These are phyloP conservation scores for Styela clava DNA, from an alignment of 23 tunicate genomes.

Conservation along the genomic window DNA sequence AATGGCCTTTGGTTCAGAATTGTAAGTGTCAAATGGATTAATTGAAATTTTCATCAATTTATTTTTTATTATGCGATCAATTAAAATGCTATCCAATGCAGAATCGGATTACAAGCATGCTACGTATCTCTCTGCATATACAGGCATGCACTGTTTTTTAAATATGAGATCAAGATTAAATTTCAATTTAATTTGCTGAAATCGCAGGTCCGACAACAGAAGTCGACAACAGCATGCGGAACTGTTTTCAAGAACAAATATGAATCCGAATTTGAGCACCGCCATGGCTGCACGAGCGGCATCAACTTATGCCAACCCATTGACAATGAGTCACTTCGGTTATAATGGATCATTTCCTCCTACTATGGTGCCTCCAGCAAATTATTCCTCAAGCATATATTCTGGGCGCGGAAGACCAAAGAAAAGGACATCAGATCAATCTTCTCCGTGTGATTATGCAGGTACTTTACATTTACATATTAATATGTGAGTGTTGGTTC, in stretches of 20 bases:
- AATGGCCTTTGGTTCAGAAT: neutral
- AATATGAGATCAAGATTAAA: too few species aligned
- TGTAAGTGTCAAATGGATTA: constrained; percentile 12
- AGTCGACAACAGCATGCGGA: neutral
- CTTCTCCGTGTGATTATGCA: neutral
- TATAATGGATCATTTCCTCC: neutral
- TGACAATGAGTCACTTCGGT: neutral
- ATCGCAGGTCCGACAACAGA: neutral
- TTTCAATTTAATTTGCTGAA: too few species aligned
- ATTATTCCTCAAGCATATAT: neutral
- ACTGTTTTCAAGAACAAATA: neutral
- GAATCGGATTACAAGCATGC: too few species aligned
- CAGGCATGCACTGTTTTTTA: too few species aligned
- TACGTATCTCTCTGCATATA: too few species aligned
- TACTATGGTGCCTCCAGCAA: constrained; percentile 8
- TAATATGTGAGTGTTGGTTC: too few species aligned
- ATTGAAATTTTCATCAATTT: too few species aligned
- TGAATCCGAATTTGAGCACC: neutral
- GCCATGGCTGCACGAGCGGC: constrained; percentile 4
- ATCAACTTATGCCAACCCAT: neutral
- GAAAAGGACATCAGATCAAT: constrained; percentile 37
- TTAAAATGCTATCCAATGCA: too few species aligned
- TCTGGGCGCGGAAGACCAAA: constrained; percentile 57
- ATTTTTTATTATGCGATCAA: too few species aligned
- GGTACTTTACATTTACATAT: constrained; percentile 1